Evolutionary conservation across 2,888 invertebrate species (phyloP).

Genomic region (Phasia obesa): DNA sequence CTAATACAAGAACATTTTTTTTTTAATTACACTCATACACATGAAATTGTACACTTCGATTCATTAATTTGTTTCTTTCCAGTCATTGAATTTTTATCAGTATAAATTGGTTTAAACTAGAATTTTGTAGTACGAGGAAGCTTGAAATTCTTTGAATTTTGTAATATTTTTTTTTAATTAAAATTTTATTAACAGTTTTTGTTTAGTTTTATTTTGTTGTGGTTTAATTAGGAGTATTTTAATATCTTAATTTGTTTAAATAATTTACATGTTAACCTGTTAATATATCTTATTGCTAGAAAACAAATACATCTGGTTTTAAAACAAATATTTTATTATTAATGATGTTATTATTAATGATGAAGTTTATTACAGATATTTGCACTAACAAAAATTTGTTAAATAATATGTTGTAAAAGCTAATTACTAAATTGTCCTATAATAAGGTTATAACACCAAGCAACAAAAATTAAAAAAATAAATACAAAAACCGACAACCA

Average conservation of each 20-base stretch:
- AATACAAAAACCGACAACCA: too few species aligned
- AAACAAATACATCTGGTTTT: not conserved
- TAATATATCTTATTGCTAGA: slow-evolving; percentile 4
- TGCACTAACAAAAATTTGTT: too few species aligned
- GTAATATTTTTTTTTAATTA: slow-evolving; percentile 4
- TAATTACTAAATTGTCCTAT: too few species aligned
- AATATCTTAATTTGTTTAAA: slow-evolving; percentile 21
- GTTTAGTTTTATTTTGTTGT: slow-evolving; percentile 1
- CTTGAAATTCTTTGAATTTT: slow-evolving; percentile 35
- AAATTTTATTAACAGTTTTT: not conserved
- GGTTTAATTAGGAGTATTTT: slow-evolving; percentile 1
- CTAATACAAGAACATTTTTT: not conserved
- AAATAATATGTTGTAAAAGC: too few species aligned
- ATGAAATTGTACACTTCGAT: slow-evolving; percentile 20
- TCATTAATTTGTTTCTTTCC: slow-evolving; percentile 31
- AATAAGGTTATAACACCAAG: too few species aligned
- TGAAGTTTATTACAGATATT: too few species aligned
- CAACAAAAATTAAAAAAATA: too few species aligned
- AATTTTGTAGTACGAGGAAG: slow-evolving; percentile 47
- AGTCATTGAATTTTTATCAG: slow-evolving; percentile 43
- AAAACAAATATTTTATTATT: too few species aligned
- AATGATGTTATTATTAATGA: too few species aligned
- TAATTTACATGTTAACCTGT: slow-evolving; percentile 35
- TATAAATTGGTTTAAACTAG: slow-evolving; percentile 60
- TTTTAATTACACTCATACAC: not conserved